Evolutionary conservation across 2,113 vertebrate genomes (phyloP).

Genomic region (Ornithorhynchus anatinus): DNA sequence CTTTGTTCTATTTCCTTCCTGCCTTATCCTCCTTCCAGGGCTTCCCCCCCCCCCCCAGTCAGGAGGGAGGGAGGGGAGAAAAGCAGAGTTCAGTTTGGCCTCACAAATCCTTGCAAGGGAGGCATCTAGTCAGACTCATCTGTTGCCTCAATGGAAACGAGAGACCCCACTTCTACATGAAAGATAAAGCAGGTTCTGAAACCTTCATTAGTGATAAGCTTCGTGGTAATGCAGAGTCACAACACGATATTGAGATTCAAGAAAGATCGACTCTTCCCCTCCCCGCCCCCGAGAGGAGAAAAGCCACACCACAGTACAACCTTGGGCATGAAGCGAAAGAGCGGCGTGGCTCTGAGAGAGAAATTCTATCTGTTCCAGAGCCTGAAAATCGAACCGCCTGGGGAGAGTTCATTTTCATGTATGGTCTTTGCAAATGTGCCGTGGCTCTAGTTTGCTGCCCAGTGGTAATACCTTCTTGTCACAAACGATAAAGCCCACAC

Average conservation of each 20-base stretch:
- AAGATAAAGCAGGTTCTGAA: slow-evolving; percentile 9
- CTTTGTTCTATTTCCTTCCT: neutral
- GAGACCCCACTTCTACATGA: neutral
- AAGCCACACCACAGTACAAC: neutral
- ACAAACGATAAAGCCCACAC: neutral
- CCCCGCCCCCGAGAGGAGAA: neutral
- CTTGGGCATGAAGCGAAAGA: slow-evolving; percentile 36
- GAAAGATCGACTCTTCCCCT: slow-evolving; percentile 18
- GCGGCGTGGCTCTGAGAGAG: neutral
- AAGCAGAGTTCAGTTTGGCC: slow-evolving; percentile 3
- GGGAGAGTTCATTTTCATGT: neutral
- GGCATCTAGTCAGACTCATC: neutral
- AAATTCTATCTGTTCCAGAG: slow-evolving; percentile 1
- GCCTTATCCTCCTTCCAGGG: neutral
- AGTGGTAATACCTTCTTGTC: neutral
- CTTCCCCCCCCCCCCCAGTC: neutral
- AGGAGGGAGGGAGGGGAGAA: neutral
- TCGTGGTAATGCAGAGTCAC: neutral
- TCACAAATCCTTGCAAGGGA: neutral
- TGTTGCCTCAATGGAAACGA: neutral
- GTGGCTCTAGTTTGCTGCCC: neutral
- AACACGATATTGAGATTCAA: neutral
- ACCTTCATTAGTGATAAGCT: neutral
- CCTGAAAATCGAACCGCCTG: neutral
- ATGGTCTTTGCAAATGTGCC: neutral